These are phyloP conservation scores for Aphelinus atriplicis DNA, from an alignment of 1,140 invertebrate species.

Conservation along the genomic window DNA sequence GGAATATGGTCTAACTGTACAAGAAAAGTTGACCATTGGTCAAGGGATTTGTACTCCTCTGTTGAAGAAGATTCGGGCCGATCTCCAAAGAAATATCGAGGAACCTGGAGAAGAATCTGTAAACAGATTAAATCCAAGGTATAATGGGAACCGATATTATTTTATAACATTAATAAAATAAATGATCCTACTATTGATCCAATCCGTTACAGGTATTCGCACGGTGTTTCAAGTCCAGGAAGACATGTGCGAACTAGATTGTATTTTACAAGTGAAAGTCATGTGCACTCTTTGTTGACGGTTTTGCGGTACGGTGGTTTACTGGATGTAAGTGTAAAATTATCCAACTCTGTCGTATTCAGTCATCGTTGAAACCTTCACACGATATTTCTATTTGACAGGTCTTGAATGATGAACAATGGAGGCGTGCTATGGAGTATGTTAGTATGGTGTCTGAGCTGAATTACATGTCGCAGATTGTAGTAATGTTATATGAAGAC, in stretches of 20 bases:
- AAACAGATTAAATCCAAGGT: constrained; percentile 95
- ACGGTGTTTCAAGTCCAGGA: constrained; percentile 97
- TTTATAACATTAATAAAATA: constrained; percentile 19
- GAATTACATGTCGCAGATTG: constrained; percentile 99
- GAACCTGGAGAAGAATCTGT: constrained; percentile 89
- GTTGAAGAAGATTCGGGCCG: constrained; percentile 94
- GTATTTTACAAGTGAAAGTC: constrained; percentile 99
- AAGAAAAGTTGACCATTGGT: constrained; percentile 96
- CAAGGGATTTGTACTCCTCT: constrained; percentile 98
- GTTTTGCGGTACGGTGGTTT: constrained; percentile 94
- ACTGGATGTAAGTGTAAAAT: constrained; percentile 76
- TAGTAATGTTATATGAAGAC: constrained; percentile 99
- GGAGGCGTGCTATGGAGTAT: constrained; percentile 98
- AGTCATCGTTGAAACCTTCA: not conserved
- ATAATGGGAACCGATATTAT: constrained; percentile 14
- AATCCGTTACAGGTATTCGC: constrained; percentile 81
- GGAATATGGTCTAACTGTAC: constrained; percentile 96
- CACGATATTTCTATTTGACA: constrained; percentile 50
- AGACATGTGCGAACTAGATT: constrained; percentile 95
- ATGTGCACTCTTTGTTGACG: constrained; percentile 97
- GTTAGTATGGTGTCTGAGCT: constrained; percentile 96
- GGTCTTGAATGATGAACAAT: constrained; percentile 93
- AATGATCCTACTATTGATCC: not conserved
- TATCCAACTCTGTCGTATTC: not conserved
- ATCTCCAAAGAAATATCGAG: constrained; percentile 93